A percentile compares a stretch with the other conserved stretches of the same genome.
Evolutionary conservation across 1,140 invertebrate species (phyloP).

Genomic region (Chironomus striatipennis): DNA sequence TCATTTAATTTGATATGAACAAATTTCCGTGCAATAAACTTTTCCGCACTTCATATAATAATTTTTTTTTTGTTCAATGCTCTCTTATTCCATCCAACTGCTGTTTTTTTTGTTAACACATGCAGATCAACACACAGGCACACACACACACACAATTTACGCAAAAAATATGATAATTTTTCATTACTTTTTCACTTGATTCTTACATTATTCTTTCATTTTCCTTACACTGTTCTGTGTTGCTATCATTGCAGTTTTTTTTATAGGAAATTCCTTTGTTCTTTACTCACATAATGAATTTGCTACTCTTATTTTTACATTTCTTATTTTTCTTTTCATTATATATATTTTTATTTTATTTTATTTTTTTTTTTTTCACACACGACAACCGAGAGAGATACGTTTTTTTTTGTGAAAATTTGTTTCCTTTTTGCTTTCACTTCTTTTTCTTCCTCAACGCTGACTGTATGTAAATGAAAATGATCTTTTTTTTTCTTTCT

Average conservation of each 20-base stretch:
- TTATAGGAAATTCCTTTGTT: constrained; percentile 19
- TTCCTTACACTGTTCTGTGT: not conserved
- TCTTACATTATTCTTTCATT: not conserved
- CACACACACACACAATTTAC: not conserved
- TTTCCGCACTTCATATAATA: not conserved
- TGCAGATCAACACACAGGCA: not conserved
- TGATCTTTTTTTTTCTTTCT: constrained; percentile 4
- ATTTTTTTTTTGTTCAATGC: not conserved
- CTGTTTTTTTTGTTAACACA: not conserved
- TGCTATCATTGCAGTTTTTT: not conserved
- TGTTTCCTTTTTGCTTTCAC: constrained; percentile 8
- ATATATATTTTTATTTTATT: not conserved
- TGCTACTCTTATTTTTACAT: not conserved
- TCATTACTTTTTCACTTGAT: not conserved
- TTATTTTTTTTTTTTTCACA: no score
- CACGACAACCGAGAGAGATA: not conserved
- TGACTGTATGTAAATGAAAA: not conserved
- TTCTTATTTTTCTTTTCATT: not conserved
- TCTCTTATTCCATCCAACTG: not conserved
- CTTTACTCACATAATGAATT: not conserved
- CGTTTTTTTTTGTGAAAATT: not conserved
- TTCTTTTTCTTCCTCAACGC: constrained; percentile 12
- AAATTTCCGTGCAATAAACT: no score
- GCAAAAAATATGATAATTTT: not conserved
- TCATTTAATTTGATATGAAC: no score